phyloP scores from a whole-genome alignment of 2,797 vertebrate genomes.

The Hemibagrus guttatus region DNA sequence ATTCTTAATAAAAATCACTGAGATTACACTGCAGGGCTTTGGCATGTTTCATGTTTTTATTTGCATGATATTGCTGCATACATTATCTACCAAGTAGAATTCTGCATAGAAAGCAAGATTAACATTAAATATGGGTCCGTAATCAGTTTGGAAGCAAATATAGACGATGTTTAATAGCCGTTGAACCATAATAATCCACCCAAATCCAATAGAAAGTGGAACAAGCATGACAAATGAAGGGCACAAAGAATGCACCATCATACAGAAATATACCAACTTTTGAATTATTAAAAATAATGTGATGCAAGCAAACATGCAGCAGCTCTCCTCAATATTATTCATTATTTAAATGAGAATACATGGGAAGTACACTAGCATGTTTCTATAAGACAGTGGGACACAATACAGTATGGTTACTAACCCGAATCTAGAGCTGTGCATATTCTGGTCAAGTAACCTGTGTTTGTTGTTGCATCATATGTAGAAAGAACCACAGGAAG shows the following conservation, averaged over 20 bases:
- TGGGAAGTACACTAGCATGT: background rate
- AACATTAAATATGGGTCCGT: slow-evolving; percentile 47
- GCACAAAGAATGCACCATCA: slow-evolving; percentile 40
- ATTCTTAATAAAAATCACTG: slow-evolving; percentile 76
- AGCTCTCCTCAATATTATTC: background rate
- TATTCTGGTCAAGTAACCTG: background rate
- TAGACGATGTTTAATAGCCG: slow-evolving; percentile 67
- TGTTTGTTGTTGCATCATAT: background rate
- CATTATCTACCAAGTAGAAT: slow-evolving; percentile 64
- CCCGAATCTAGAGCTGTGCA: background rate
- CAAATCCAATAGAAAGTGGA: slow-evolving; percentile 72
- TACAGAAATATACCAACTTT: background rate
- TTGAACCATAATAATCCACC: slow-evolving; percentile 71
- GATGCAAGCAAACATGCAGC: slow-evolving; percentile 48
- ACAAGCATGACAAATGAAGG: slow-evolving; percentile 60
- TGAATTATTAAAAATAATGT: slow-evolving; percentile 14
- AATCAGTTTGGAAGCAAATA: slow-evolving; percentile 44
- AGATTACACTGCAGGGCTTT: slow-evolving; percentile 77
- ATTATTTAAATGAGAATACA: slow-evolving; percentile 1
- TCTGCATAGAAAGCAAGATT: slow-evolving; percentile 35
- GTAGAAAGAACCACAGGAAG: too few relatives aligned
- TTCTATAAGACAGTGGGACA: background rate
- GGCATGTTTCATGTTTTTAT: slow-evolving; percentile 66
- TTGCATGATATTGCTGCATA: slow-evolving; percentile 70
- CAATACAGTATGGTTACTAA: background rate